Evolutionary conservation across 2,113 vertebrate genomes (phyloP), one percentile per base, ranked within the genome.

Genomic region (Melanerpes aurifrons): DNA sequence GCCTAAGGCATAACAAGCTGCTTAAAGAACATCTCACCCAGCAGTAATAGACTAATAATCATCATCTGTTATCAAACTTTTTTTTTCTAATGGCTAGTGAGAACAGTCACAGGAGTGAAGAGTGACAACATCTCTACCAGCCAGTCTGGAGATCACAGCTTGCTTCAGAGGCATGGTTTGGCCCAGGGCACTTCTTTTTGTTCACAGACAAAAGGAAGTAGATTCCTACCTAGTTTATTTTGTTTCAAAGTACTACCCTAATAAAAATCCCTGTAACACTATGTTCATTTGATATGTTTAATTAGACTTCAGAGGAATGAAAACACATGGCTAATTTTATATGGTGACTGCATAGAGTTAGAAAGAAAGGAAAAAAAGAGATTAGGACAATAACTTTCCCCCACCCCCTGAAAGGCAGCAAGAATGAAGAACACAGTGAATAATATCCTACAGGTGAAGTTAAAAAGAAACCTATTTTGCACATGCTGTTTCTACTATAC

Each of bases 381-480:
- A 94, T 83, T 64, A 82, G 66, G 64, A 56, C 15, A 29, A 59
- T 57, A 32, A 84, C 32, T 19, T 86, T 95, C 94, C 94, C 82
- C 87, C 78, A 74, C 77, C 81, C 63, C 69, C 69, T 24, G 24
- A 95, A 92, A 57, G 89, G 37, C 77, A 93, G 56, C 80, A 93
- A 74, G 63, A 90, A 91, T 45, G 35, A 87, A 90, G 94, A 95
- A 87, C 84, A 92, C 22, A 90, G 76, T 64, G 82, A 82, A 76
- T 87, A 95, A 76, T 87, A 95, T 92, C 88, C 54, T 59, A 47
- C 20, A 69, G 85, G 75, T 96, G 77, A 89, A 74, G 95, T 89
- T 45, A 45, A 45, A 93, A 71, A 63, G 95, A 94, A 94, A 95
- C 78, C 82, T 57, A 6, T 92, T 96, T 91, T 95, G 59, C 12